phyloP scores from a whole-genome alignment of 2,888 invertebrate species.

The Labia minor region DNA sequence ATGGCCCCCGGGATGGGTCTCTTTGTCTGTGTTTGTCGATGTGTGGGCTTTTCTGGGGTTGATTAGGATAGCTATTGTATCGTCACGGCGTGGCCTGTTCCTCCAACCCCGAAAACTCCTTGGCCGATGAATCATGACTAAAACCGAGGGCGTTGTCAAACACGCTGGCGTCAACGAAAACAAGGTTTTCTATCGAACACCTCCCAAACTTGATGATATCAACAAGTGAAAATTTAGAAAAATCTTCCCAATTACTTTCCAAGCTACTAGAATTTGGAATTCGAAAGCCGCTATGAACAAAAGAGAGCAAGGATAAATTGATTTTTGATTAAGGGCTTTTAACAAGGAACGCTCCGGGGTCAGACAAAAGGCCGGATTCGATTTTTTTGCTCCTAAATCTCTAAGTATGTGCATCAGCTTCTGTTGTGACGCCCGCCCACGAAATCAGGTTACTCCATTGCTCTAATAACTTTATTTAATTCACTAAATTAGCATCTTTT shows the following conservation, averaged over 20 bases:
- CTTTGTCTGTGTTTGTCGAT: neutral
- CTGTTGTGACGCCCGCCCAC: slow-evolving; percentile 13
- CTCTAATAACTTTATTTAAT: slow-evolving; percentile 2
- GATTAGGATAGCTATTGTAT: slow-evolving; percentile 3
- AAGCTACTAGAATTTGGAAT: no score
- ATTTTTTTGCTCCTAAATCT: neutral
- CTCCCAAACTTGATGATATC: neutral
- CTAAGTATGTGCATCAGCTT: neutral
- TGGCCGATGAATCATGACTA: neutral
- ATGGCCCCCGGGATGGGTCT: neutral
- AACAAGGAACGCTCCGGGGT: neutral
- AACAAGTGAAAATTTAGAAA: neutral
- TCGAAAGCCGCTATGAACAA: neutral
- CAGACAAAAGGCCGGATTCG: neutral
- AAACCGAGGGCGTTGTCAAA: slow-evolving; percentile 1
- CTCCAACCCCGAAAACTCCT: slow-evolving; percentile 8
- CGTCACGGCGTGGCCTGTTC: neutral
- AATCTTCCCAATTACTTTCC: neutral
- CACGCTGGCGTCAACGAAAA: neutral
- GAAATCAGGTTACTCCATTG: neutral
- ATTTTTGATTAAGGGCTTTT: slow-evolving; percentile 13
- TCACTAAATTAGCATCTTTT: neutral
- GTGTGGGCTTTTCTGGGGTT: neutral
- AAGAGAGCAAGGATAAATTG: slow-evolving; percentile 13
- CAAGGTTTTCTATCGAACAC: neutral